Base-by-base conservation (phyloP, 1,140 invertebrate genomes). In the Physella acuta region DNA sequence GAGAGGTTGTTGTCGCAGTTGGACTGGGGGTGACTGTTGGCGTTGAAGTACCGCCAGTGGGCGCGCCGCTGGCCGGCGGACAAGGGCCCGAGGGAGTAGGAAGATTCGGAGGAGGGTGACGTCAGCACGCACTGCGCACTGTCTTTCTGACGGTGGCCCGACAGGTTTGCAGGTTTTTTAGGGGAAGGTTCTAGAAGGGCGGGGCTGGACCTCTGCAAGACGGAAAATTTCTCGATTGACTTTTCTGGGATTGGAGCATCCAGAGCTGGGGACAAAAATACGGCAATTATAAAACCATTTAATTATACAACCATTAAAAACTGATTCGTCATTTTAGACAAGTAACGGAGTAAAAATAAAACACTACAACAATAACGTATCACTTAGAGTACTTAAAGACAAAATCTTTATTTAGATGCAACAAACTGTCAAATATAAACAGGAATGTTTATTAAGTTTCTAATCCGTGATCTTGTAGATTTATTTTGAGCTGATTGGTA, bases 121-220 rank as follows among this genome's bases (percentile, higher is more conserved):
- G 44, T 51, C 2, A 70, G 61, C n/a, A 63, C 34, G 26, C 44
- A 16, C 5, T 37, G 17, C 17, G 51, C 4, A 2, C 64, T 92
- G 82, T 93, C 92, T 30, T 91, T 91, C 81, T 91, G 88, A 30
- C 75, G 73, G 24, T 55, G 85, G 73, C 84, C 87, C 76, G 92
- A 91, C 82, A 93, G 92, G 69, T 91, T 92, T 83, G 92, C 92
- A 58, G 84, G 83, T 71, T 81, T 81, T 37, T 72, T 49, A 4
- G 77, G 71, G 44, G 74, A 72, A 53, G 71, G 62, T 44, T 77
- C 74, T 3, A 74, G 37, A 8, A 77, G 68, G 28, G 74, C 74
- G 1, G 78, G 73, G 30, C 76, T 75, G 28, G 76, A 76, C 5
- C 75, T 71, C 17, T 71, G 74, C n/a, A 66, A 55, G 26, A 61